Percentiles rank a stretch among this genome's conserved stretches.
Evolutionary conservation across 2,888 invertebrate species (phyloP).

Genomic region (Ennomos erosarius): DNA sequence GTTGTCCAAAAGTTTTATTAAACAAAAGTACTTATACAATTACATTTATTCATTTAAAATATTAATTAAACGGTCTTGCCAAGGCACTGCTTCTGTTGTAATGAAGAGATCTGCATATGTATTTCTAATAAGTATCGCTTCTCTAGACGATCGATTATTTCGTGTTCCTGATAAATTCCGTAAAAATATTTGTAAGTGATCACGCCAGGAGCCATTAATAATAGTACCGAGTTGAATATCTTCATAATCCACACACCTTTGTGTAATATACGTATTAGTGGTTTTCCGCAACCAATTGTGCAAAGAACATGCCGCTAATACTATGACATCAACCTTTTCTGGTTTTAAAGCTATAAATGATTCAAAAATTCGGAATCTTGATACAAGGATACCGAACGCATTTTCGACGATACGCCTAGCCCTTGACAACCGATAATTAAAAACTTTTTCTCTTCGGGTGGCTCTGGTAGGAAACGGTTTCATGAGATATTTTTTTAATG

Average conservation of each 20-base stretch:
- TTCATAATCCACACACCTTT: constrained; percentile 22
- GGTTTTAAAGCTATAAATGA: constrained; percentile 27
- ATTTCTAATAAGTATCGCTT: not conserved
- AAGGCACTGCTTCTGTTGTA: constrained; percentile 9
- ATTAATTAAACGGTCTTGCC: constrained; percentile 1
- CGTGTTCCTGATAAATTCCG: constrained; percentile 5
- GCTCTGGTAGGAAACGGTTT: not conserved
- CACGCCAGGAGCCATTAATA: constrained; percentile 14
- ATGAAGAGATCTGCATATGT: too few species aligned
- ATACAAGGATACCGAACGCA: constrained; percentile 25
- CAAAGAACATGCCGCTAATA: constrained; percentile 39
- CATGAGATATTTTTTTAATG: constrained; percentile 19
- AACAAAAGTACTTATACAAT: too few species aligned
- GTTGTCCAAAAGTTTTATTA: too few species aligned
- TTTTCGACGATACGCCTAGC: constrained; percentile 10
- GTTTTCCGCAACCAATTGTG: constrained; percentile 44
- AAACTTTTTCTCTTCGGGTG: not conserved
- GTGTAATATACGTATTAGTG: constrained; percentile 37
- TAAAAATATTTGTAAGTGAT: constrained; percentile 4
- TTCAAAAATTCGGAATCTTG: constrained; percentile 17
- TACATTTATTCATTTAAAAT: too few species aligned
- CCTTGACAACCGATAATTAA: constrained; percentile 3
- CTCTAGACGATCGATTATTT: constrained; percentile 8
- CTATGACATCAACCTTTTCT: constrained; percentile 37
- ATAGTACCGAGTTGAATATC: constrained; percentile 3